These are phyloP conservation scores for Platyura marginata DNA, from an alignment of 1,140 invertebrate species.

Conservation along the genomic window DNA sequence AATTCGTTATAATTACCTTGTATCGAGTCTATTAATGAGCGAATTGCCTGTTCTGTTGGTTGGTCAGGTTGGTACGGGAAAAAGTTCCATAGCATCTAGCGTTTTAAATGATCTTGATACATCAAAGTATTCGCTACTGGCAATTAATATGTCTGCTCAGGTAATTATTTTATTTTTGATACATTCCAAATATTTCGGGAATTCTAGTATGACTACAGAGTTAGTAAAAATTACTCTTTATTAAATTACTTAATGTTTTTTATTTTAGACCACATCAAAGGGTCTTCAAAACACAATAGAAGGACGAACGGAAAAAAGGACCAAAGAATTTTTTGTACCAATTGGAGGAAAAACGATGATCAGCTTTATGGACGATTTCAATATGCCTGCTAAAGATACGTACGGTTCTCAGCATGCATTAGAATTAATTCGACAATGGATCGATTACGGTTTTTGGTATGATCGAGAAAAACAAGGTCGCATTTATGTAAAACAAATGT, in stretches of 20 bases:
- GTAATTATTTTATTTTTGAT: too few relatives aligned
- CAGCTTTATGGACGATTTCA: conserved; percentile 74
- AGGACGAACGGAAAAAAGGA: conserved; percentile 60
- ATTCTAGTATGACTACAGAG: too few relatives aligned
- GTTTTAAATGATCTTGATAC: conserved; percentile 41
- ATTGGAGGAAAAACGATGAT: conserved; percentile 57
- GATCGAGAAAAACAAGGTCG: conserved; percentile 49
- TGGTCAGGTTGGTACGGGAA: conserved; percentile 65
- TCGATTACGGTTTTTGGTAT: conserved; percentile 79
- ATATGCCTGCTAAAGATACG: conserved; percentile 73
- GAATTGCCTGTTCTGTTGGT: conserved; percentile 51
- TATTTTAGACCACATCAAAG: conserved; percentile 55
- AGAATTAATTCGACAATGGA: conserved; percentile 66
- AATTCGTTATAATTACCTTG: conserved; percentile 54
- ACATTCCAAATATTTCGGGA: too few relatives aligned
- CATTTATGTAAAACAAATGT: conserved; percentile 56
- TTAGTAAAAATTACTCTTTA: too few relatives aligned
- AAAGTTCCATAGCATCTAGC: conserved; percentile 54
- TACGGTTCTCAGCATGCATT: conserved; percentile 74
- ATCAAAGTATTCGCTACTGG: conserved; percentile 41
- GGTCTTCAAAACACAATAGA: conserved; percentile 66
- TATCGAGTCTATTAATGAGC: conserved; percentile 36
- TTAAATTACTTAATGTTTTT: too few relatives aligned
- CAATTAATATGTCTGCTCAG: conserved; percentile 70
- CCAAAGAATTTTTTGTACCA: conserved; percentile 61